Percentiles rank a stretch among this genome's conserved stretches.
Evolutionary conservation across 30 jellyfish, hydroid and myxozoan genomes (phyloP).

Genomic region (Hydra vulgaris): DNA sequence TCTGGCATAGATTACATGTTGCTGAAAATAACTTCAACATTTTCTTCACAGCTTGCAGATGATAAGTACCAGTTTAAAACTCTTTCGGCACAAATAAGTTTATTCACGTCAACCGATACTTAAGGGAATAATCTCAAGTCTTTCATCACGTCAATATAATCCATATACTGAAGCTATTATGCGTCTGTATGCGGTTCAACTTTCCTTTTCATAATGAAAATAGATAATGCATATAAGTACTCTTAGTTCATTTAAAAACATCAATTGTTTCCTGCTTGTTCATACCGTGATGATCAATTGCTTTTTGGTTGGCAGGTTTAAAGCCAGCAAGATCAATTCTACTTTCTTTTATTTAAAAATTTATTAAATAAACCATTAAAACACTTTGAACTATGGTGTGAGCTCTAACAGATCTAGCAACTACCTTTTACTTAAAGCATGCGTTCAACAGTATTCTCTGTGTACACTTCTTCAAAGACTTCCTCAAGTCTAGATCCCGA

Average conservation of each 20-base stretch:
- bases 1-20: slow-evolving; percentile 54
- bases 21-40: slow-evolving; percentile 66
- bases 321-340: background rate
- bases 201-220: no score
- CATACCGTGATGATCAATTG: slow-evolving; percentile 10
- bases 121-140: no score
- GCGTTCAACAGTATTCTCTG: slow-evolving; percentile 29
- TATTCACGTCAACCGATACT: no score
- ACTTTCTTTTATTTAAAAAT: background rate
- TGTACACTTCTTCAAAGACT: slow-evolving; percentile 35
- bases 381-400: slow-evolving; percentile 25
- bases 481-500: slow-evolving; percentile 23
- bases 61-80: slow-evolving; percentile 54
- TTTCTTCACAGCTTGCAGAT: slow-evolving; percentile 23
- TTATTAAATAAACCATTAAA: background rate
- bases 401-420: slow-evolving; percentile 36
- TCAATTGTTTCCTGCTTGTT: slow-evolving; percentile 4
- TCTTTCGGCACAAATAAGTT: slow-evolving; percentile 53
- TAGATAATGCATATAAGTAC: no score
- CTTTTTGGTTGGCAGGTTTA: slow-evolving; percentile 7
- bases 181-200: slow-evolving; percentile 44
- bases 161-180: slow-evolving; percentile 35
- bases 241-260: background rate
- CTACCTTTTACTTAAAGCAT: slow-evolving; percentile 23
- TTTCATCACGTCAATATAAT: slow-evolving; percentile 34